These are phyloP conservation scores for Aleiodes alternator DNA, from an alignment of 2,888 invertebrate genomes.

Conservation along the genomic window DNA sequence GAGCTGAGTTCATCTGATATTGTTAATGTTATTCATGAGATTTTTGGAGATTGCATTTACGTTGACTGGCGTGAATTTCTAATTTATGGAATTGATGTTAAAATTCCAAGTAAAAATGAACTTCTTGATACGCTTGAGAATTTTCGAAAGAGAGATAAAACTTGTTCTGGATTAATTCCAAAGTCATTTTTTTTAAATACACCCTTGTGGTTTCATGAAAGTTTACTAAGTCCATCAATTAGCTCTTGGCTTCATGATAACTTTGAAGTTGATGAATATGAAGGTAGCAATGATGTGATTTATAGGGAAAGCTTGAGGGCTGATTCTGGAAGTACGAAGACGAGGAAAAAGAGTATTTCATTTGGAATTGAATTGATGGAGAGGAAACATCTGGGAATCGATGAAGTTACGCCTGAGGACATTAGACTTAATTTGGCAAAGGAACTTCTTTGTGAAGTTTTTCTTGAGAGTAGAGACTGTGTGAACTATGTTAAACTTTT, in stretches of 20 bases:
- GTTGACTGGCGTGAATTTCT: slow-evolving; percentile 83
- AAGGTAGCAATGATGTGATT: slow-evolving; percentile 29
- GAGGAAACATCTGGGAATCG: background rate
- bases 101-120: slow-evolving; percentile 78
- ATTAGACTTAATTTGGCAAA: slow-evolving; percentile 75
- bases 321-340: background rate
- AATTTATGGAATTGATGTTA: slow-evolving; percentile 78
- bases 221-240: slow-evolving; percentile 47
- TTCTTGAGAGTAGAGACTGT: slow-evolving; percentile 74
- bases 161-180: slow-evolving; percentile 69
- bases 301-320: background rate
- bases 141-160: slow-evolving; percentile 77
- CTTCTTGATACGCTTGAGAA: slow-evolving; percentile 76
- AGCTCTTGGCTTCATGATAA: slow-evolving; percentile 37
- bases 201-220: slow-evolving; percentile 74
- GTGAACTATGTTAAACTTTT: slow-evolving; percentile 81
- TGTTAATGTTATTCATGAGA: slow-evolving; percentile 73
- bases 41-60: slow-evolving; percentile 79
- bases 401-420: slow-evolving; percentile 51
- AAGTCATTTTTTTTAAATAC: slow-evolving; percentile 69
- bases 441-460: slow-evolving; percentile 79
- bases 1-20: slow-evolving; percentile 75
- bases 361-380: background rate
- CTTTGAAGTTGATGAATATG: slow-evolving; percentile 41
- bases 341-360: slow-evolving; percentile 20